Evolutionary conservation across 2,113 vertebrate genomes (phyloP), one percentile per base, ranked within the genome.

Genomic region (Upupa epops): DNA sequence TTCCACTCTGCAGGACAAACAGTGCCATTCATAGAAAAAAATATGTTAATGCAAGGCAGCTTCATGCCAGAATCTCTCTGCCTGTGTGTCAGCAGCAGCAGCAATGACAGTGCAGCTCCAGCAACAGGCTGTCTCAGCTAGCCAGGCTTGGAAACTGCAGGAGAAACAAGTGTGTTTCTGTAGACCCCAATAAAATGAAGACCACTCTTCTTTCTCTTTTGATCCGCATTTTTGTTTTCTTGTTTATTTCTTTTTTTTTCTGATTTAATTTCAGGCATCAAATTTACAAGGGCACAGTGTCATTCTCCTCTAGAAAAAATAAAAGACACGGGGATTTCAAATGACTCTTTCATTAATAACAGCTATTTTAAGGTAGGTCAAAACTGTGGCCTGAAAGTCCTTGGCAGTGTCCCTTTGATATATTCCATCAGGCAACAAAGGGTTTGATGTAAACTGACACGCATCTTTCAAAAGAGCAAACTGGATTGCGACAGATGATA

Each of bases 1-100:
- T 93, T 96, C 95, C 89, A 90, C 89, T 96, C 89, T 37, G 59
- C 81, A 90, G 92, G 95, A 92, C 86, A 87, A 90, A 92, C 90
- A 82, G 81, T 87, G 86, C 78, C 90, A 94, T 94, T 94, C 81
- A 92, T 8, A 91, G 91, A 92, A 94, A 96, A n/a, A 96, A 91
- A 92, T 88, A 94, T 90, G 92, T 90, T 95, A 95, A 96, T 96
- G 89, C 81, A 73, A 86, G 52, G 17, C 28, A 96, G 86, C 82
- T 84, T 63, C 81, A 68, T 87, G 95, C 95, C 93, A 96, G 92
- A 73, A 80, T 28, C 31, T 66, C 54, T 92, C 7, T 85, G 86
- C 0, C 0, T 59, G 92, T 55, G 81, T 15, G 3, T 52, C 86
- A 85, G 83, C 79, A 65, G 64, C 79, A 68, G 92, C 90, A 78